Conservation (phyloP, 1,140 invertebrate genomes). For the Pissodes strobi region DNA sequence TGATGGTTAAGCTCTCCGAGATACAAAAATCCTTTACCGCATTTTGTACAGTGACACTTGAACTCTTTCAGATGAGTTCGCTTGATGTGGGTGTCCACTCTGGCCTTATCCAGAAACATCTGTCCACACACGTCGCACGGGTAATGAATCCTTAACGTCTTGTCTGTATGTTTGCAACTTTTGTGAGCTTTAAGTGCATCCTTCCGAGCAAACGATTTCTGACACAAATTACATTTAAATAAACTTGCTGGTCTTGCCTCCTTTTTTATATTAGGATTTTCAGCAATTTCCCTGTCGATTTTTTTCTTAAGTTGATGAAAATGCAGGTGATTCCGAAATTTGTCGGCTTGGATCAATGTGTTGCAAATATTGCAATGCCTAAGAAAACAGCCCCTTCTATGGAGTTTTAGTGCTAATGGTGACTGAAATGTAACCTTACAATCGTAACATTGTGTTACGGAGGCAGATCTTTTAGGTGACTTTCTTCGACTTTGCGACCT, state of each 20-base stretch:
- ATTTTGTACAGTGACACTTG: constrained; percentile 9
- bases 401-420: background rate
- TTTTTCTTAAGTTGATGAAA: background rate
- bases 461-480: no score
- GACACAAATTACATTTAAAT: background rate
- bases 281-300: background rate
- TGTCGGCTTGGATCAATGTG: background rate
- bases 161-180: background rate
- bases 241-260: background rate
- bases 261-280: background rate
- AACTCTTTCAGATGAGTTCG: constrained; percentile 15
- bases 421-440: background rate
- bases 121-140: constrained; percentile 8
- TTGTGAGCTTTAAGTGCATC: constrained; percentile 11
- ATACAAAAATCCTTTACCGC: constrained; percentile 5
- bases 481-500: background rate
- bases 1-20: constrained; percentile 14
- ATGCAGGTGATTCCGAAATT: background rate
- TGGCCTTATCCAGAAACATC: background rate
- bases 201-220: background rate
- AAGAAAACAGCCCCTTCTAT: background rate
- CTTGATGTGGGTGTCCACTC: constrained; percentile 9
- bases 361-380: background rate
- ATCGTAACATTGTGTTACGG: background rate
- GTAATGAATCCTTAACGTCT: background rate